Conservation (phyloP, 2,797 vertebrate species). For the Alfaro cultratus region DNA sequence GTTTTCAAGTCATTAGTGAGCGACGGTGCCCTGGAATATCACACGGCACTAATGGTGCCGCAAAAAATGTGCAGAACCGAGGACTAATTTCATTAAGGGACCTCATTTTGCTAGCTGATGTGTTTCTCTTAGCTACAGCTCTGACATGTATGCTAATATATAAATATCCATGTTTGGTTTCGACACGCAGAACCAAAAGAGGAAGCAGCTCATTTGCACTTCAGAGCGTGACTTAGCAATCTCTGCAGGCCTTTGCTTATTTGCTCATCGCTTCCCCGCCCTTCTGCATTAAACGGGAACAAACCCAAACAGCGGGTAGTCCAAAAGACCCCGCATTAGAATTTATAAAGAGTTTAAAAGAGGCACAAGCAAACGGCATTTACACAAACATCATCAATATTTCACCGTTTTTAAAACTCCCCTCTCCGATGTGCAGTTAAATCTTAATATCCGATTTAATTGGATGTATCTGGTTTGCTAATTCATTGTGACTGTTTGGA, state of each 20-base stretch:
- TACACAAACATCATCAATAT: constrained; percentile 86
- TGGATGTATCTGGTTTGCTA: constrained; percentile 65
- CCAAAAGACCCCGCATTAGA: constrained; percentile 76
- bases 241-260: constrained; percentile 81
- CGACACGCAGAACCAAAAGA: constrained; percentile 46
- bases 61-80: constrained; percentile 50
- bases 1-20: constrained; percentile 64
- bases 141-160: constrained; percentile 52
- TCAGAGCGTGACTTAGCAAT: constrained; percentile 77
- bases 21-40: constrained; percentile 33
- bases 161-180: constrained; percentile 4
- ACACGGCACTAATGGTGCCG: constrained; percentile 46
- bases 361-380: constrained; percentile 74
- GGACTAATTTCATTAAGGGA: constrained; percentile 57
- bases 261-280: constrained; percentile 73
- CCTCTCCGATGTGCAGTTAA: constrained; percentile 72
- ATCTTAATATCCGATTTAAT: constrained; percentile 71
- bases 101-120: constrained; percentile 31
- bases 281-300: constrained; percentile 76
- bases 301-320: constrained; percentile 74
- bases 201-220: constrained; percentile 83
- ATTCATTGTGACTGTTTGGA: constrained; percentile 80
- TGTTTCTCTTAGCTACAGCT: constrained; percentile 36
- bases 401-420: constrained; percentile 77
- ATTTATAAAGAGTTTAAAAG: constrained; percentile 83